phyloP scores from a whole-genome alignment of 1,140 invertebrate genomes.

The Trichomalopsis sarcophagae region DNA sequence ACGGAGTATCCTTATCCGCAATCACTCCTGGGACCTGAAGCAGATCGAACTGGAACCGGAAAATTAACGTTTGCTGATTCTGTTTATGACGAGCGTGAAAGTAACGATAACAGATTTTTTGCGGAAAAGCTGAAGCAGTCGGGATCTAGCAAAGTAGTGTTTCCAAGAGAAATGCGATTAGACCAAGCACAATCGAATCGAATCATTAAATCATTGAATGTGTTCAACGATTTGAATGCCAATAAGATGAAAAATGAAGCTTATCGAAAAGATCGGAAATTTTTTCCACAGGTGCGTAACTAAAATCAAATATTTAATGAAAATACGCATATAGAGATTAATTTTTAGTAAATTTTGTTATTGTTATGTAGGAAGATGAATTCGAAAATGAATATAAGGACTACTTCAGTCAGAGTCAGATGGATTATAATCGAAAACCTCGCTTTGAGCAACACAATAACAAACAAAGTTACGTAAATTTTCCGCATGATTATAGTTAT shows the following conservation, averaged over 20 bases:
- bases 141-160: slow-evolving; percentile 53
- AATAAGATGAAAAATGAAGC: slow-evolving; percentile 17
- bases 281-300: slow-evolving; percentile 59
- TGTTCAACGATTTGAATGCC: not conserved
- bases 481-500: not conserved
- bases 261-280: not conserved
- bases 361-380: not conserved
- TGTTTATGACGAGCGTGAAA: not conserved
- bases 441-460: not conserved
- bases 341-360: no score
- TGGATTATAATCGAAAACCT: not conserved
- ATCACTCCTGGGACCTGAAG: not conserved
- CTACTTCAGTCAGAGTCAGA: no score
- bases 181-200: slow-evolving; percentile 40
- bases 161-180: slow-evolving; percentile 56
- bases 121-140: slow-evolving; percentile 35
- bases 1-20: not conserved
- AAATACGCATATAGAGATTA: not conserved
- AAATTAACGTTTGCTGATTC: slow-evolving; percentile 55
- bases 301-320: not conserved
- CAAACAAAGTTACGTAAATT: not conserved
- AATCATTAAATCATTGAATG: slow-evolving; percentile 46
- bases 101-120: slow-evolving; percentile 43
- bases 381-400: not conserved
- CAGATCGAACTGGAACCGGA: slow-evolving; percentile 52